Evolutionary conservation across 30 jellyfish, hydroid and myxozoan genomes (phyloP), one percentile per base, ranked within the genome.

Genomic region (Aurelia sp.): DNA sequence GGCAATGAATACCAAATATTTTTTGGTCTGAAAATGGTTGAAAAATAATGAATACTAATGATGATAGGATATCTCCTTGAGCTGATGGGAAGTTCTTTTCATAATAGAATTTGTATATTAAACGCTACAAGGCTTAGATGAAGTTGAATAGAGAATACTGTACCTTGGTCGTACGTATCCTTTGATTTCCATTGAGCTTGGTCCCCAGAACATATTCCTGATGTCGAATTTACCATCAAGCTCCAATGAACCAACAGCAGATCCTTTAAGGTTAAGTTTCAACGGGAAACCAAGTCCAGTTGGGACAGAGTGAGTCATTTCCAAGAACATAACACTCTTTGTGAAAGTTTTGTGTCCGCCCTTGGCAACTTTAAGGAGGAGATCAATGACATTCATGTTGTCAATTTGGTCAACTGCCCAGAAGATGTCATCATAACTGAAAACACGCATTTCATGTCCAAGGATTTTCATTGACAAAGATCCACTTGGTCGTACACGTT

Each of bases 181-280:
- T 64, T 91, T 96, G 69, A 96, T 67, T 21, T 86, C 93, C 91
- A 96, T 61, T 10, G 89, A 64, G 59, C 99, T 94, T 15, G 97
- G 99, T 86, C 99, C 99, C 99, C 99, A 96, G 91, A 96, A 96
- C 99, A 96, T 96, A 87, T 96, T 96, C 68, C 99, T 75, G 93
- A 96, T 96, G 80, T 96, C 99, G 78, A 96, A 96, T 81, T 96
- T 96, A 27, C 99, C 99, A 66, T 90, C 90, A 33, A 96, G 89
- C 55, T 90, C 97, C 44, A 96, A 67, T 9, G 98, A 81, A 4
- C 91, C 98, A 62, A 96, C 99, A 38, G 98, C 95, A 10, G 99
- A 85, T 74, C 99, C 99, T 18, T 81, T 87, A 64, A 96, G 91
- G 87, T 81, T 92, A 41, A 96, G 92, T 66, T 90, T 87, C 81